Conservation (phyloP, 1,140 invertebrate species). For the Dufourea novaeangliae region DNA sequence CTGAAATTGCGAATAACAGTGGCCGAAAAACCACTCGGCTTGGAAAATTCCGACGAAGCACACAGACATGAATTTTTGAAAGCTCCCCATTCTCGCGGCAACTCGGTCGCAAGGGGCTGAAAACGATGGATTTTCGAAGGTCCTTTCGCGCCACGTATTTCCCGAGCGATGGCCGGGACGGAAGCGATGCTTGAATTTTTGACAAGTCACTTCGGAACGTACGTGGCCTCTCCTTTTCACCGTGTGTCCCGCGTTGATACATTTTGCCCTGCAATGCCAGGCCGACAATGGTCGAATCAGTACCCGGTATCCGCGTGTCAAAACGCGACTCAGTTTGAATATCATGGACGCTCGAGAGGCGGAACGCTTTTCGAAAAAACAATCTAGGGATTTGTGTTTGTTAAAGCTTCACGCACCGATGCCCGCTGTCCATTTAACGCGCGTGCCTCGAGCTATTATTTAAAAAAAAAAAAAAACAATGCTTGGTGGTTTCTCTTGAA, state of each 20-base stretch:
- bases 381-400: neutral
- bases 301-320: neutral
- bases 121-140: neutral
- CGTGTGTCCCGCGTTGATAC: neutral
- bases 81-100: neutral
- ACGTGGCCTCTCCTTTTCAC: neutral
- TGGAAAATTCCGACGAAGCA: neutral
- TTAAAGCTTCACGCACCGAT: neutral
- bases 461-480: no score
- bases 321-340: neutral
- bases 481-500: no score
- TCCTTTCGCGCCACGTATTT: neutral
- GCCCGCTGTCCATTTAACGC: neutral
- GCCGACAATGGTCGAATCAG: neutral
- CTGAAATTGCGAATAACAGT: neutral
- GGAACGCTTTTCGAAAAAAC: neutral
- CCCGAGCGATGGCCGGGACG: neutral
- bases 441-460: no score
- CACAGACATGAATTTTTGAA: slow-evolving; percentile 3
- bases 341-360: neutral
- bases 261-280: neutral
- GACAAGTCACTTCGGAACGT: neutral
- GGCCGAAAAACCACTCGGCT: neutral
- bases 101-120: neutral
- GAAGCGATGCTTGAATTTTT: slow-evolving; percentile 3